Evolutionary conservation across 1,140 invertebrate genomes (phyloP).

Genomic region (Eubasilissa regina): DNA sequence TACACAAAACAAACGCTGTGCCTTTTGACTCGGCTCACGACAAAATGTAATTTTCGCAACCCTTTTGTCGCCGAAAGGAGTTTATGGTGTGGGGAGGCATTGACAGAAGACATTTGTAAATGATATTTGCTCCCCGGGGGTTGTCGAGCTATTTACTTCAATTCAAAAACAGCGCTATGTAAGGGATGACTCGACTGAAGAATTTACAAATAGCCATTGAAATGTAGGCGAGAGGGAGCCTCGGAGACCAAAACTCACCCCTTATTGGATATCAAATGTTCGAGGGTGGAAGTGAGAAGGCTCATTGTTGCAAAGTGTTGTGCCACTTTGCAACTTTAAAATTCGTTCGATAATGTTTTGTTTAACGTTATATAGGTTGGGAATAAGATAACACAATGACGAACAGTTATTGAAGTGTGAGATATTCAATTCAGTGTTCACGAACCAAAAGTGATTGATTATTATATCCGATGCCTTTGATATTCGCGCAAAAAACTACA

Average conservation of each 20-base stretch:
- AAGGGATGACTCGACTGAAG: slow-evolving; percentile 30
- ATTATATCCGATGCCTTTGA: too few species aligned
- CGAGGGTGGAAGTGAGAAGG: neutral
- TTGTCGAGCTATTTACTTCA: slow-evolving; percentile 38
- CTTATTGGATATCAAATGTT: slow-evolving; percentile 22
- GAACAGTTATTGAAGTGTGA: too few species aligned
- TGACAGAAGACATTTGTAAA: slow-evolving; percentile 52
- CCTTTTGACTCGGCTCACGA: slow-evolving; percentile 23
- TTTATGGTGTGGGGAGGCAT: slow-evolving; percentile 10
- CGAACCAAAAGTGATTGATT: too few species aligned
- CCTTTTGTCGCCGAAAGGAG: neutral
- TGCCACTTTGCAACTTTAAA: too few species aligned
- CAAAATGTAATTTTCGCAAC: slow-evolving; percentile 42
- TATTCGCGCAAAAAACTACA: too few species aligned
- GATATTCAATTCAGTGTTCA: too few species aligned
- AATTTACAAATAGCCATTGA: slow-evolving; percentile 40
- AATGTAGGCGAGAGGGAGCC: slow-evolving; percentile 14
- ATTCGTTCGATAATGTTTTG: neutral
- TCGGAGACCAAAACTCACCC: slow-evolving; percentile 6
- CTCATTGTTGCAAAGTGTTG: slow-evolving; percentile 1
- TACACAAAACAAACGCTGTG: slow-evolving; percentile 8
- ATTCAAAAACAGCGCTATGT: slow-evolving; percentile 18
- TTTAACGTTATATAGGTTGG: neutral
- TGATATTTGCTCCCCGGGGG: slow-evolving; percentile 51
- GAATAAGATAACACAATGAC: too few species aligned